These are phyloP conservation scores for Zosterops japonicus DNA, from an alignment of 2,113 vertebrate genomes.

Conservation along the genomic window DNA sequence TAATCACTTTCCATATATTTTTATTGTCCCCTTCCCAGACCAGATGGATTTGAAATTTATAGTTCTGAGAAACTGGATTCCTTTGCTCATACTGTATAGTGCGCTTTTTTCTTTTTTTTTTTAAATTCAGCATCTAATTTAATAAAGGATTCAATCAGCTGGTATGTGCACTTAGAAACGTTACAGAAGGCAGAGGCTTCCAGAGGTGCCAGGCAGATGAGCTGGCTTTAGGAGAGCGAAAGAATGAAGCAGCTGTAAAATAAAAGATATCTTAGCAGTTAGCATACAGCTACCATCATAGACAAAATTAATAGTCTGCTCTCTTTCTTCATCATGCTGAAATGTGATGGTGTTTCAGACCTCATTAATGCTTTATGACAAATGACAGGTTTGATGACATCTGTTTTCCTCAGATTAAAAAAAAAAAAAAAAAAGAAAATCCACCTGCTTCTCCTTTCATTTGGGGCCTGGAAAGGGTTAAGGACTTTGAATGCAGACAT, in stretches of 20 bases:
- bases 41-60: constrained; percentile 59
- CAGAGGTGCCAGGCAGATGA: constrained; percentile 23
- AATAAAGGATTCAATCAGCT: constrained; percentile 57
- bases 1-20: constrained; percentile 23
- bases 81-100: constrained; percentile 33
- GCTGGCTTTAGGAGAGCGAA: background rate
- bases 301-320: background rate
- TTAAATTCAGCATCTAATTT: background rate
- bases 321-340: background rate
- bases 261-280: background rate
- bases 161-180: constrained; percentile 46
- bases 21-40: constrained; percentile 9
- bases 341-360: background rate
- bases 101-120: background rate
- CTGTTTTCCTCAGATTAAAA: constrained; percentile 19
- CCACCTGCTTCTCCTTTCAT: constrained; percentile 29
- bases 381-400: constrained; percentile 30
- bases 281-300: background rate
- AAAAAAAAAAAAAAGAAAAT: background rate
- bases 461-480: constrained; percentile 25
- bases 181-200: constrained; percentile 29
- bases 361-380: constrained; percentile 31
- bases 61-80: constrained; percentile 67
- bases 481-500: constrained; percentile 43
- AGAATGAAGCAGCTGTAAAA: constrained; percentile 13